Conservation (phyloP, 2,113 vertebrate genomes). For the Macrotis lagotis region DNA sequence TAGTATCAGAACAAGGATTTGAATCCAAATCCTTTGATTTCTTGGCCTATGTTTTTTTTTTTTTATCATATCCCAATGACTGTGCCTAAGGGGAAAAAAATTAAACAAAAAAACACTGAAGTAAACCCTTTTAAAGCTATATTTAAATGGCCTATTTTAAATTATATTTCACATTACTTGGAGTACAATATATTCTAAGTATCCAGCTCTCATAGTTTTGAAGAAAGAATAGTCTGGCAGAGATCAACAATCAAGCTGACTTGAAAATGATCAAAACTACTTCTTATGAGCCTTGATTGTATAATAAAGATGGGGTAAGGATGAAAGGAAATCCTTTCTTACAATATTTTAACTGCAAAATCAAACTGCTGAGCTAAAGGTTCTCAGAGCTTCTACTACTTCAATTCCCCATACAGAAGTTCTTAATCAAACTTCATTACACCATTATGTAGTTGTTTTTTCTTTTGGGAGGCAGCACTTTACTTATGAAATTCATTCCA, state of each 20-base stretch:
- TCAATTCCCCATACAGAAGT: constrained; percentile 7
- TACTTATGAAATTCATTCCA: constrained; percentile 71
- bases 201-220: not conserved
- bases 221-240: not conserved
- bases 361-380: constrained; percentile 3
- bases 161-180: not conserved
- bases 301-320: not conserved
- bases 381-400: constrained; percentile 1
- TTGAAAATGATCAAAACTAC: not conserved
- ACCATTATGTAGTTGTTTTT: constrained; percentile 4
- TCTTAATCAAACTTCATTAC: constrained; percentile 1
- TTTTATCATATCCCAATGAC: not conserved
- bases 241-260: not conserved
- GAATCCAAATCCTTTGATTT: not conserved
- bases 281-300: not conserved
- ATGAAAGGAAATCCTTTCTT: not conserved
- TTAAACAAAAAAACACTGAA: not conserved
- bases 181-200: not conserved
- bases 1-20: not conserved
- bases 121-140: not conserved
- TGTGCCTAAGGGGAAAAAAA: not conserved
- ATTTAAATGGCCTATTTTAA: not conserved
- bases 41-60: not conserved
- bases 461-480: constrained; percentile 23
- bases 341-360: not conserved